Conservation (phyloP, 2,113 vertebrate genomes). For the Sula dactylatra region DNA sequence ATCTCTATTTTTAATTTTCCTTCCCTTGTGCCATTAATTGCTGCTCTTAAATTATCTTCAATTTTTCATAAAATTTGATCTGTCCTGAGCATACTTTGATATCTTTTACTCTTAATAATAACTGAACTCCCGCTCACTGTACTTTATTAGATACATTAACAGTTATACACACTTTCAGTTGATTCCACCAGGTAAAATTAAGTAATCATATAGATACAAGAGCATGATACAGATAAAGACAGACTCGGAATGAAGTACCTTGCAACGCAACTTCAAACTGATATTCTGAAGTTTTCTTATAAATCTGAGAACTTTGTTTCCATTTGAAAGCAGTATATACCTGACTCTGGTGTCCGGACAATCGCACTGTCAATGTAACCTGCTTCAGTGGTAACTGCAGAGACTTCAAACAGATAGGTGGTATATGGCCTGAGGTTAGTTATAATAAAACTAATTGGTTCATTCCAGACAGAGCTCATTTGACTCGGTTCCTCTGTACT, state of each 20-base stretch:
- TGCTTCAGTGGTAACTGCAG: slow-evolving; percentile 92
- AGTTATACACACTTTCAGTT: not conserved
- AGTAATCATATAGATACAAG: not conserved
- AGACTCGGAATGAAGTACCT: not conserved
- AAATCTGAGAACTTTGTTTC: not conserved
- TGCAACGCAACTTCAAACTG: not conserved
- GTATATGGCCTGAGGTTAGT: slow-evolving; percentile 89
- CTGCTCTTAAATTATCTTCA: not conserved
- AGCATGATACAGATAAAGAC: not conserved
- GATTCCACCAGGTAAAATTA: not conserved
- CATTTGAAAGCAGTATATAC: slow-evolving; percentile 58
- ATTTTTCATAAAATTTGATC: not conserved
- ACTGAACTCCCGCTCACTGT: not conserved
- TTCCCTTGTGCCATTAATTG: not conserved
- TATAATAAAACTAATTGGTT: slow-evolving; percentile 88
- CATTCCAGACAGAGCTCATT: slow-evolving; percentile 84
- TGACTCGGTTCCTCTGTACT: slow-evolving; percentile 70
- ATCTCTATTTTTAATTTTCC: not conserved
- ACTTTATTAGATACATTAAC: not conserved
- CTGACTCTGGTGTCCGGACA: slow-evolving; percentile 93
- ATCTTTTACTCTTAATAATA: not conserved
- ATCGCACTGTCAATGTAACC: slow-evolving; percentile 93
- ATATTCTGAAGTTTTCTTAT: not conserved
- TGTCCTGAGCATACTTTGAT: not conserved
- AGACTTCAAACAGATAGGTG: slow-evolving; percentile 95